Percentiles rank a stretch among this genome's conserved stretches.
These are phyloP conservation scores for Elaphurus davidianus DNA, from an alignment of 2,113 vertebrate species.

Conservation along the genomic window DNA sequence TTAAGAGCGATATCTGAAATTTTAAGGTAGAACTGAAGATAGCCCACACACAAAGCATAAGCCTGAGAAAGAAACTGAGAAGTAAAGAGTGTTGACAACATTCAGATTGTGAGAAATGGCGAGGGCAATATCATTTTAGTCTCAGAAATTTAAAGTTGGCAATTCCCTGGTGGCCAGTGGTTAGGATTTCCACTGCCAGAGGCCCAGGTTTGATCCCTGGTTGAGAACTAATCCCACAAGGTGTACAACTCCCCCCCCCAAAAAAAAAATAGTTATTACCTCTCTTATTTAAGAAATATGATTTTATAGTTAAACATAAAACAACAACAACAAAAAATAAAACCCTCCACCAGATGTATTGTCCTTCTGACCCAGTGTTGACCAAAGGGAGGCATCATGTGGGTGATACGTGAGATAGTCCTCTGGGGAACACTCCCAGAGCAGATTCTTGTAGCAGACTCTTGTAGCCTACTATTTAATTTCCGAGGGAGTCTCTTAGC, in stretches of 20 bases:
- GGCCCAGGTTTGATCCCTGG: background rate
- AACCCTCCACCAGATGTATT: background rate
- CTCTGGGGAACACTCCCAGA: background rate
- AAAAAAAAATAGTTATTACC: background rate
- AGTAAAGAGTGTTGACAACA: background rate
- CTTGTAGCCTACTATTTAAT: background rate
- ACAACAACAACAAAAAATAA: background rate
- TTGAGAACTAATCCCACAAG: background rate
- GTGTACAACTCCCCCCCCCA: rapidly evolving
- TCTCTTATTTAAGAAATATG: background rate
- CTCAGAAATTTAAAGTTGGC: background rate
- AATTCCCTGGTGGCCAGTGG: background rate
- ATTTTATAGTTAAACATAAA: background rate
- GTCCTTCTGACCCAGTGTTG: background rate
- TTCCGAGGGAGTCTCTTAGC: background rate
- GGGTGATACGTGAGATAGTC: background rate
- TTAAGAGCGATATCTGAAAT: background rate
- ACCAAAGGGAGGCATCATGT: background rate
- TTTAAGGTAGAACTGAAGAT: background rate
- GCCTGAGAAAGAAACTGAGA: background rate
- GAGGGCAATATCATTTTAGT: background rate
- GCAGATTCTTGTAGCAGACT: background rate
- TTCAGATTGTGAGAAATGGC: background rate
- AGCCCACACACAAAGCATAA: background rate
- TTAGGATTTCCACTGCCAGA: background rate